Evolutionary conservation across 2,888 invertebrate species (phyloP).

Genomic region (Eupithecia vulgata): DNA sequence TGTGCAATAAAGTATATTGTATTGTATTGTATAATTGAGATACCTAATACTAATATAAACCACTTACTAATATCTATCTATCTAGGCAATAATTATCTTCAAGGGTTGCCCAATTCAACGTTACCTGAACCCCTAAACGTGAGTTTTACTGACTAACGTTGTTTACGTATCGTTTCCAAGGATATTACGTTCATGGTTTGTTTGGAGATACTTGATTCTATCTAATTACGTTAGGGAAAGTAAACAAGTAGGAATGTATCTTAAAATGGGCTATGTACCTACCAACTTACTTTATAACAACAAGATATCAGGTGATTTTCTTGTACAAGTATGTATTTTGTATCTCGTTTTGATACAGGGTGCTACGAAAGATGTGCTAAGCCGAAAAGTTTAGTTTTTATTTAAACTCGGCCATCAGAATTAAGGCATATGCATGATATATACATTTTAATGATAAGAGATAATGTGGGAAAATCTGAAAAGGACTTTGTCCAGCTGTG

Average conservation of each 20-base stretch:
- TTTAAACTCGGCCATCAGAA: no score
- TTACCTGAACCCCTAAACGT: slow-evolving; percentile 45
- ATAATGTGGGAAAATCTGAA: background rate
- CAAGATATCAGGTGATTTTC: background rate
- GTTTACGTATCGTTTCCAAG: slow-evolving; percentile 11
- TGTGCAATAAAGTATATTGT: no score
- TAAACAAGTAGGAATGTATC: background rate
- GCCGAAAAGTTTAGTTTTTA: no score
- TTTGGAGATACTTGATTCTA: slow-evolving; percentile 1
- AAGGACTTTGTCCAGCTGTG: background rate
- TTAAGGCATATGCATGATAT: no score
- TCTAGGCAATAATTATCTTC: background rate
- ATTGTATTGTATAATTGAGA: no score
- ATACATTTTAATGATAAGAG: no score
- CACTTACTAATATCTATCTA: no score
- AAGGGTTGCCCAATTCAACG: background rate
- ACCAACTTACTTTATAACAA: background rate
- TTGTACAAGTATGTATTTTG: no score
- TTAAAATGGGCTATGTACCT: background rate
- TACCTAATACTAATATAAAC: no score
- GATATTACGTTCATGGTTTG: slow-evolving; percentile 4
- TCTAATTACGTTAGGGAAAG: background rate
- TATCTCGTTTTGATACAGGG: no score
- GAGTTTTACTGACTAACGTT: slow-evolving; percentile 40
- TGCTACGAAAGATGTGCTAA: no score